Base-by-base conservation (phyloP, 2,797 vertebrate species). In the Macroramphosus scolopax region DNA sequence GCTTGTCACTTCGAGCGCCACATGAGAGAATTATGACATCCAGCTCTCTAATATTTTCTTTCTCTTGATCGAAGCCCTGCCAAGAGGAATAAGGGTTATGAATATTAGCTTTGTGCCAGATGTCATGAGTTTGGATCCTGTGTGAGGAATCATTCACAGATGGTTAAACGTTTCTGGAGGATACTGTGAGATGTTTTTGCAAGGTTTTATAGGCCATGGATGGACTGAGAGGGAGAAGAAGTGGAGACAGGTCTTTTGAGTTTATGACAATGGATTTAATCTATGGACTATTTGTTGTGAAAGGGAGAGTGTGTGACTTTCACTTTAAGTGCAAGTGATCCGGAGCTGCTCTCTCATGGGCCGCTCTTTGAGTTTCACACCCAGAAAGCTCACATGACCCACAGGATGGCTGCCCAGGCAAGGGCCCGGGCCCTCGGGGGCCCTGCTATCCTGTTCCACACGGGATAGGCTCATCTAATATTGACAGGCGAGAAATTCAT, bases 301-400 rank as follows among this genome's bases (percentile, higher is more conserved):
- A 18, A 40, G 17, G 56, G 36, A 36, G 18, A 38, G 17, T 32
- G 87, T 82, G 89, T 85, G 87, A 87, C 66, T 82, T 82, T 59
- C 79, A 91, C 80, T 89, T 20, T 20, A 44, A 68, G 88, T 79
- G 85, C 82, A 88, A 90, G 88, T 93, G 92, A 95, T 93, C 93
- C 89, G 86, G 88, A 90, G 89, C 88, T 92, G 89, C 88, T 92
- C 90, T 89, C 86, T 79, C 86, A 79, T 86, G 90, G 89, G 80
- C 78, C 66, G 63, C 78, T 85, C 90, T 91, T 94, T 87, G 68
- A 61, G 92, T 96, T 96, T 95, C 93, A 94, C 93, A 93, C 89
- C 74, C 46, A 75, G 84, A 91, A 89, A 61, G 85, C 88, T 91
- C 89, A 79, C 84, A 89, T 81, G 83, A 91, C 91, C 86, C 89